Conservation (phyloP, 2,888 invertebrate genomes). For the Oxycera nigricornis region DNA sequence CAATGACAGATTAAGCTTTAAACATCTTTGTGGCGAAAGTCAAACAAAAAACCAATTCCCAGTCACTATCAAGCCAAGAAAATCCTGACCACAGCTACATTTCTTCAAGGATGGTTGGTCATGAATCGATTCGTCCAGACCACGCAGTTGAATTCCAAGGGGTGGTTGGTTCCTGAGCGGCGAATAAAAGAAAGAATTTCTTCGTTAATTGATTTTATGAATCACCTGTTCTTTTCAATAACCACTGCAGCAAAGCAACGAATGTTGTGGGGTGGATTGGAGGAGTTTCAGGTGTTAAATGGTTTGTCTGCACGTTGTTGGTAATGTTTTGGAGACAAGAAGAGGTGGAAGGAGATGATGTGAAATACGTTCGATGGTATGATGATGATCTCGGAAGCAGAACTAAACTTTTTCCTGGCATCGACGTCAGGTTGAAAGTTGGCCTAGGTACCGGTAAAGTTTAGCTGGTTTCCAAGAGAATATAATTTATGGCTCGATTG, state of each 20-base stretch:
- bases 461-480: not conserved
- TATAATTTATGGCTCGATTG: slow-evolving; percentile 21
- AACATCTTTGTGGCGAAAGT: not conserved
- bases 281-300: not conserved
- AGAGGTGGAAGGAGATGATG: not conserved
- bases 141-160: not conserved
- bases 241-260: not conserved
- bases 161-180: not conserved
- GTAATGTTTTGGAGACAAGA: not conserved
- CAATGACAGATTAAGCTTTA: not conserved
- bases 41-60: not conserved
- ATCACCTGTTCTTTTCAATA: slow-evolving; percentile 17
- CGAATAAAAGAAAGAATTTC: slow-evolving; percentile 7
- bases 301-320: not conserved
- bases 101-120: not conserved
- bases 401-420: slow-evolving; percentile 22
- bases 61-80: not conserved
- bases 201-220: slow-evolving; percentile 40
- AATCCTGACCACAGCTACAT: slow-evolving; percentile 20
- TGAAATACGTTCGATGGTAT: not conserved
- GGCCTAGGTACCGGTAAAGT: slow-evolving; percentile 8
- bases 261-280: not conserved
- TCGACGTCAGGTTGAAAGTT: slow-evolving; percentile 25
- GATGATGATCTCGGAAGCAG: slow-evolving; percentile 8
- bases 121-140: not conserved